Evolutionary conservation across 2,888 invertebrate species (phyloP), one percentile per base, ranked within the genome.

Genomic region (Cheilosia pagana): DNA sequence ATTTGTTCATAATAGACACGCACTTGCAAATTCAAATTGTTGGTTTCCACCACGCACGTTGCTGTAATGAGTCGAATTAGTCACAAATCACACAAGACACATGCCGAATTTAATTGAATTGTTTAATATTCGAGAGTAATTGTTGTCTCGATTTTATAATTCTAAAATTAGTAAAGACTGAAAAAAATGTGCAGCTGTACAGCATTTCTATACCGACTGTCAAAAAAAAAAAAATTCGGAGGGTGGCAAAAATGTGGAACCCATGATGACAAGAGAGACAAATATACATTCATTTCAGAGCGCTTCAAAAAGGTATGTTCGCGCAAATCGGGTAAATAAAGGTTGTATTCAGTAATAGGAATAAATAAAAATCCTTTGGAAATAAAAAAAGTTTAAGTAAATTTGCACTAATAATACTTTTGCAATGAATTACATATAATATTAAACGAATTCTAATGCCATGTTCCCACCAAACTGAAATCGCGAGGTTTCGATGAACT

Each of bases 101-200:
- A 43, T 35, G 68, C 31, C 68, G 31, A 65, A 53, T 31, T 45
- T 25, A 23, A 62, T 53, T 65, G 19, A 65, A 65, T 65, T 57
- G 45, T 14, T 63, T 57, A 6, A 19, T 48, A 71, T 60, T 60
- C 8, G 16, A n/a, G 7, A 7, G 12, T 14, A 5, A 41, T 70
- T 14, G n/a, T 63, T 21, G 39, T 1, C n/a, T 21, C 7, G 16
- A 43, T 45, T 68, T 55, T 14, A 31, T 60, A 8, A 57, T 48
- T 35, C 12, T 35, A 35, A 35, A 35, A 35, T 35, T 12, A 35
- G 48, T 35, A 28, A 53, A 62, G 7, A 59, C 50, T 21, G 21
- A 67, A 35, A 53, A 79, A 77, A 55, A 65, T 60, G 43, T 65
- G 74, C 74, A 65, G 55, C 23, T 59, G 75, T 60, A 63, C 62